phyloP scores from a whole-genome alignment of 2,888 invertebrate genomes.

The Bombylius major region DNA sequence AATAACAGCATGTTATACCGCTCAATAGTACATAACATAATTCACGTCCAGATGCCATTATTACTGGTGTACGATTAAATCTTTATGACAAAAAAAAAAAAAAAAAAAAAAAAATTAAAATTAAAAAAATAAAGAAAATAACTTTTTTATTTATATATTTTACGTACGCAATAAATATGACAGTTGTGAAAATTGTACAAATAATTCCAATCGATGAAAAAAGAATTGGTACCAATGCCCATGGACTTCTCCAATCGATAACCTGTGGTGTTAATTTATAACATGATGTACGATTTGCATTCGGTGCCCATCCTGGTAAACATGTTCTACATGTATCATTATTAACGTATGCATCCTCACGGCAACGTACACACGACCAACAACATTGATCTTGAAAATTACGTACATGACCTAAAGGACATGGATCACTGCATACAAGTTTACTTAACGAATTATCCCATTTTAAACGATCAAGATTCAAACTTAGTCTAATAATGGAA shows the following conservation, averaged over 20 bases:
- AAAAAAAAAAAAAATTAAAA: background rate
- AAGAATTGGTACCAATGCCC: conserved; percentile 51
- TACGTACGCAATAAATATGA: conserved; percentile 48
- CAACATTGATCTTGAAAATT: conserved; percentile 43
- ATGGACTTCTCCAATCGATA: conserved; percentile 49
- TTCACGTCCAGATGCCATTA: conserved; percentile 67
- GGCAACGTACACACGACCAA: conserved; percentile 56
- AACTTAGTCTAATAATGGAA: conserved; percentile 29
- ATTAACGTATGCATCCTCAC: conserved; percentile 46
- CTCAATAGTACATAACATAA: conserved; percentile 61
- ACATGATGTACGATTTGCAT: conserved; percentile 40
- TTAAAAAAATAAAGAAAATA: background rate
- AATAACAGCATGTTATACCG: conserved; percentile 57
- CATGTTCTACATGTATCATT: conserved; percentile 49
- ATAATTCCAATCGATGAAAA: conserved; percentile 50
- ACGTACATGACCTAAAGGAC: conserved; percentile 43
- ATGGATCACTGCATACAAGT: conserved; percentile 51
- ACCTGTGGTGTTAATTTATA: conserved; percentile 44
- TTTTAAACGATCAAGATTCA: conserved; percentile 37
- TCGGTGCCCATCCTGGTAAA: conserved; percentile 42
- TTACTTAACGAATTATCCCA: conserved; percentile 39
- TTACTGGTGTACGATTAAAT: conserved; percentile 50
- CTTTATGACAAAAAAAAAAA: conserved; percentile 14
- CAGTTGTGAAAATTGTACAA: conserved; percentile 46
- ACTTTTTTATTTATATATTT: background rate